phyloP scores from a whole-genome alignment of 2,113 vertebrate genomes.

The Odocoileus hemionus region DNA sequence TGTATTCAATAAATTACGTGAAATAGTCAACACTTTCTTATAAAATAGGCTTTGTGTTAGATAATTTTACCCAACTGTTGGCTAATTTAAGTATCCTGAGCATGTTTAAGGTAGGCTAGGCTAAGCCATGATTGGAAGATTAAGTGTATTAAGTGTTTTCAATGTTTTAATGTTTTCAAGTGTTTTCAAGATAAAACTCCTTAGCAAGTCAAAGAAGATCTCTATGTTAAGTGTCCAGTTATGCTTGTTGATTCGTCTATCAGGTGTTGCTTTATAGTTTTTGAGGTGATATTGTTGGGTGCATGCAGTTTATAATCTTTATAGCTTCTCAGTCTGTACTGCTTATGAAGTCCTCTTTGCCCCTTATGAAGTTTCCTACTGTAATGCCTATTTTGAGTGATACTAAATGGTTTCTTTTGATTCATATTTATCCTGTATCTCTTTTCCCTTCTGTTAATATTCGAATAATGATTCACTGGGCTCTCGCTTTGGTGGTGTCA shows the following conservation, averaged over 20 bases:
- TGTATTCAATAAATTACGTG: background rate
- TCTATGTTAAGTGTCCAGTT: background rate
- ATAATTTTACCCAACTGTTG: background rate
- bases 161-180: background rate
- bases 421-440: background rate
- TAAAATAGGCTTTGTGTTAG: background rate
- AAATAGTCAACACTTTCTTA: background rate
- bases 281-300: background rate
- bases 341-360: background rate
- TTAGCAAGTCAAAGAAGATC: background rate
- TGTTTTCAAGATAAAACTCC: background rate
- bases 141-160: background rate
- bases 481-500: background rate
- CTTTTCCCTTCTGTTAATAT: background rate
- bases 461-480: background rate
- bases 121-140: background rate
- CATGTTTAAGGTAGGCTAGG: background rate
- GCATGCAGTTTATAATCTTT: background rate
- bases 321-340: background rate
- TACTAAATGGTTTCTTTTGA: background rate
- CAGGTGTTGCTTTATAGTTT: background rate
- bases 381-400: background rate
- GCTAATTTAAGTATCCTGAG: background rate
- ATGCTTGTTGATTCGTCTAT: background rate
- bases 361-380: background rate